These are phyloP conservation scores for Ammospiza nelsoni DNA, from an alignment of 2,113 vertebrate species.

Conservation along the genomic window DNA sequence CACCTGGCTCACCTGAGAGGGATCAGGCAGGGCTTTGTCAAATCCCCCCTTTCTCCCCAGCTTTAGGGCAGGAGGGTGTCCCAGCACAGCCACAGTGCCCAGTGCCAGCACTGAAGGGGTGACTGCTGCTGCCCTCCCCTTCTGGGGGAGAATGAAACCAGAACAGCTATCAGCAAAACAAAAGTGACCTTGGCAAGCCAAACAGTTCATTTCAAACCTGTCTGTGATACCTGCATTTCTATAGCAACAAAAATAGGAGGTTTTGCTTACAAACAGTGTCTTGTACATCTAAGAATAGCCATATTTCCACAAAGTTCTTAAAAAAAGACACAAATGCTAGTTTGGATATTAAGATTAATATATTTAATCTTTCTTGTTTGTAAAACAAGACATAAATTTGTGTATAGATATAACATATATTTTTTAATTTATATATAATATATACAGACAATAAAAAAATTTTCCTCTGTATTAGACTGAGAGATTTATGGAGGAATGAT, in stretches of 20 bases:
- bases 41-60: neutral
- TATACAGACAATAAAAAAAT: conserved; percentile 68
- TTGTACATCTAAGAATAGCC: neutral
- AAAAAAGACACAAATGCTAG: conserved; percentile 23
- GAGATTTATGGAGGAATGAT: conserved; percentile 33
- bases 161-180: neutral
- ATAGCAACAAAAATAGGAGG: neutral
- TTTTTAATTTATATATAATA: conserved; percentile 61
- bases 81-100: neutral
- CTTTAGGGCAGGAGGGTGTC: neutral
- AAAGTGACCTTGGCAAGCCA: neutral
- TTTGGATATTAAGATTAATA: conserved; percentile 67
- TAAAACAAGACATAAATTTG: conserved; percentile 73
- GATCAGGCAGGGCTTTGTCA: neutral
- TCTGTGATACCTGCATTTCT: neutral
- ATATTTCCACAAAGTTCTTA: neutral
- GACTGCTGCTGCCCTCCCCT: neutral
- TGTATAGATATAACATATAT: conserved; percentile 66
- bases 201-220: neutral
- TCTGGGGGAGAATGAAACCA: neutral
- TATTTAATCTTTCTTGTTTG: conserved; percentile 74
- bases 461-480: conserved; percentile 42
- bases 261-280: neutral
- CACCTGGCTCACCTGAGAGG: neutral
- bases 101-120: neutral